Evolutionary conservation across 2,113 vertebrate genomes (phyloP), one percentile per base, ranked within the genome.

Genomic region (Caloenas nicobarica): DNA sequence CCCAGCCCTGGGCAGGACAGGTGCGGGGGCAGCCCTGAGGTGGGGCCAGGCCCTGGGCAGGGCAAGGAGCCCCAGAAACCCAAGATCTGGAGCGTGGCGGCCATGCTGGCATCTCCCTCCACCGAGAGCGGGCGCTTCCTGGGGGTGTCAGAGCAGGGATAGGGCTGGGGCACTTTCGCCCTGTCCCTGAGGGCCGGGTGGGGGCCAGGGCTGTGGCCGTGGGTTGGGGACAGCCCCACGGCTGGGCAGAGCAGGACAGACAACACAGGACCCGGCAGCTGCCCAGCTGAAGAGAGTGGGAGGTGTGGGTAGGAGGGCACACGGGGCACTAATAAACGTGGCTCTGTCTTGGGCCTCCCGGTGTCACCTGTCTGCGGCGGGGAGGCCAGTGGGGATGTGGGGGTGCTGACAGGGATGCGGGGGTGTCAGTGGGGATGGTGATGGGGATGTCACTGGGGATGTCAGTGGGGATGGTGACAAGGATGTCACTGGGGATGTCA

Each of bases 71-170:
- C 73, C 7, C 96, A 97, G 57, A 98, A 98, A 89, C 97, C 98
- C 74, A 98, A 98, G 96, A 98, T 99, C 79, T 99, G 99, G 98
- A 98, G 98, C 4, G 91, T 99, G 86, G 98, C 97, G 0, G 98
- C 98, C 7, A 98, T 98, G 7, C 98, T 98, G 54, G 98, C 98
- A 9, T 60, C 88, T 40, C 16, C 82, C 5, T 25, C n/a, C 1
- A 1, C 24, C 1, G 34, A 81, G 9, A 80, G 16, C 0, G 1
- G 18, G 16, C 12, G 28, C 23, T 5, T 3, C 9, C 11, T 2
- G 0, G 64, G 13, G 7, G 10, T 15, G 74, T 65, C 13, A 4
- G 77, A 93, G 33, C 57, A 80, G 53, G 66, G 19, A 17, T 82
- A 93, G 85, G 44, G 22, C 54, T 60, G 64, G 17, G 31, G 28